Base-by-base conservation (phyloP, 2,113 vertebrate genomes). In the Istiophorus platypterus region DNA sequence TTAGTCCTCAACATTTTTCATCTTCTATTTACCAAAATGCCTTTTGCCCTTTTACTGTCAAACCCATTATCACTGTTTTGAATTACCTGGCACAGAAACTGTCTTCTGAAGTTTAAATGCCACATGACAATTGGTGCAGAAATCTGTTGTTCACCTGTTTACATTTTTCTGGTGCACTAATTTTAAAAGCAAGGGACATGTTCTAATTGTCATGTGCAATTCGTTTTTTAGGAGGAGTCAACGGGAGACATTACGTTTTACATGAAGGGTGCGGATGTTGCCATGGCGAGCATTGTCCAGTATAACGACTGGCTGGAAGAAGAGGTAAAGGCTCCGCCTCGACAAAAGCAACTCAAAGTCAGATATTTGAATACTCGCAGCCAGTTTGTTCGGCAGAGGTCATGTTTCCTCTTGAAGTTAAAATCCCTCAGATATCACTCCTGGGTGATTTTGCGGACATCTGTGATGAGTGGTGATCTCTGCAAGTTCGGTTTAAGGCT, bases 281-380 rank as follows among this genome's bases (percentile, higher is more conserved):
- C 96, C n/a, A 99, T 99, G 98, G 95, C 97, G 70, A 93, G 95
- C 92, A 97, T 99, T 59, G 98, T 99, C 68, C 98, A 99, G 91
- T 99, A 99, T 83, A 99, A 98, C 17, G 98, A 99, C 79, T 99
- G 98, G 98, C 82, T 99, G 84, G 98, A 99, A 58, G 98, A 99
- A 81, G 98, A 99, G 96, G 98, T 99, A 94, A 95, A 89, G 17
- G 7, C 41, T 56, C 52, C 10, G 14, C 22, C 18, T 12, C 12
- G 11, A 34, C 7, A 34, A 17, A 20, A 61, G 22, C 26, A 58
- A 18, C 62, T 29, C 27, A 67, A 29, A 10, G 41, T 13, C 14
- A 58, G 52, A 27, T 27, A 8, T 65, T 63, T 71, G n/a, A 71
- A 56, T 7, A 3, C 2, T 42, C 22, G 8, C 15, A 24, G 37